phyloP scores from a whole-genome alignment of 2,113 vertebrate species.

The Lepidiolamprologus cunningtoni region DNA sequence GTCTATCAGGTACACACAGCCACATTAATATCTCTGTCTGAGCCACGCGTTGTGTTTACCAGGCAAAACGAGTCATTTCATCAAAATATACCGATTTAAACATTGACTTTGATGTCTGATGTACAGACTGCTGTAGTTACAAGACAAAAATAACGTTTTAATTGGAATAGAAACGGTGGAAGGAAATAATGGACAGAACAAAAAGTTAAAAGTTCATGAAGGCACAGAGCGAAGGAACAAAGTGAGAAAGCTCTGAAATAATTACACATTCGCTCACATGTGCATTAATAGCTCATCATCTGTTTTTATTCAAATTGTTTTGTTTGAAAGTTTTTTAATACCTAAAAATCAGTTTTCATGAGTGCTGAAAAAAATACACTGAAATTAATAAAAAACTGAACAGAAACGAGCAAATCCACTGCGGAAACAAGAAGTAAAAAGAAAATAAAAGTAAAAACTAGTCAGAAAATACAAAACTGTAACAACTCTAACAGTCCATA shows the following conservation, averaged over 20 bases:
- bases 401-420: accelerated
- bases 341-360: neutral
- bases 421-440: accelerated
- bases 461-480: neutral
- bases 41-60: neutral
- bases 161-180: neutral
- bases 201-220: neutral
- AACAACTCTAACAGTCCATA: neutral
- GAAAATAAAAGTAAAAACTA: accelerated
- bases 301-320: neutral
- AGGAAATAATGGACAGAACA: neutral
- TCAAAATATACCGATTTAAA: neutral
- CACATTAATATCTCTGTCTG: neutral
- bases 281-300: neutral
- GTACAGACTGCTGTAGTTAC: neutral
- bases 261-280: neutral
- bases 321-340: neutral
- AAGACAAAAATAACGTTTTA: neutral
- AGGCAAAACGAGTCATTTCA: neutral
- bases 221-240: neutral
- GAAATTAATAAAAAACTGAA: neutral
- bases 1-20: conserved; percentile 85
- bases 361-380: neutral
- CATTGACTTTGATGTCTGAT: neutral
- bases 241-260: neutral